Base-by-base conservation (phyloP, 2,888 invertebrate genomes). In the Yponomeuta plumbellus region DNA sequence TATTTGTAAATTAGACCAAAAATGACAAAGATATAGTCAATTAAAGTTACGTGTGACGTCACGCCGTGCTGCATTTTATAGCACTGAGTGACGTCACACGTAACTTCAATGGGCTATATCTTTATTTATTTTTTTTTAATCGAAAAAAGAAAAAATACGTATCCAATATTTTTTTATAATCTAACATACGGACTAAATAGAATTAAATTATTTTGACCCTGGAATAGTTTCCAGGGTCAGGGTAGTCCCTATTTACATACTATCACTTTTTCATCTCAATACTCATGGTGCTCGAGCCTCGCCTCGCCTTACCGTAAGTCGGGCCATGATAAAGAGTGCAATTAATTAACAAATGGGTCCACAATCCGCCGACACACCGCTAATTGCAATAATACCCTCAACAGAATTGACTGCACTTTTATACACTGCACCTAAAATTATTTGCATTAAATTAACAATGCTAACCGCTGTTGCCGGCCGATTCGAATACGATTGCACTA, bases 391-490 rank as follows among this genome's bases (percentile, higher is more conserved):
- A 58, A 65, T 64, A 77, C 76, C 74, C 79, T 71, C 73, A 71
- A 74, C 76, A 73, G 78, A 79, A 79, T 74, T 78, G 72, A 80
- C 70, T 79, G 86, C 88, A 83, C 86, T 88, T 89, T 81, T 88
- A 89, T 89, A 89, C 44, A 13, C 85, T 81, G 77, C 80, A 75
- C 80, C 78, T 76, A 88, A 86, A 86, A 85, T 82, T 85, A 84
- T 84, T 87, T 80, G 81, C 84, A 86, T 79, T 78, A 82, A 66
- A 90, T 88, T 88, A 85, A 83, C 87, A 88, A 88, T 89, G 79
- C 84, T 88, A 88, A 79, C 75, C 78, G 78, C 71, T 74, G 75
- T 72, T 76, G 80, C 79, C 79, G 88, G 75, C 81, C 85, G 74
- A 86, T 87, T 88, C 87, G 86, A 88, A 89, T 90, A 88, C 62